Percentiles rank a stretch among this genome's conserved stretches.
Conservation (phyloP, 23 tunicate species). For the Clavelina lepadiformis region DNA sequence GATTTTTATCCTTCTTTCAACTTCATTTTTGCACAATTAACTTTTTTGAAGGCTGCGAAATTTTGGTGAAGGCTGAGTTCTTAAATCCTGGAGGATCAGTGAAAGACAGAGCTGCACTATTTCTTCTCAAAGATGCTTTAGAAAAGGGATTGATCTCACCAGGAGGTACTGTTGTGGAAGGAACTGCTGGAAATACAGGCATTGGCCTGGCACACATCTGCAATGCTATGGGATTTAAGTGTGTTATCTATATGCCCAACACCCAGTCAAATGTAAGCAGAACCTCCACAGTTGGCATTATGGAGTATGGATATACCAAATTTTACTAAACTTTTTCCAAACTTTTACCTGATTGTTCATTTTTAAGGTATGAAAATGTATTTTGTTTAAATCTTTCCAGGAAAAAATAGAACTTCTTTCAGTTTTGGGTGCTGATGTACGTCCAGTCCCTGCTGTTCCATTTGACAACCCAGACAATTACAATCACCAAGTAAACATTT, state of each 20-base stretch:
- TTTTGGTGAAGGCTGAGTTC: conserved; percentile 89
- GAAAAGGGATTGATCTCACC: conserved; percentile 51
- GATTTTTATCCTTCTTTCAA: no score
- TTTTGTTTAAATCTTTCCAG: conserved; percentile 24
- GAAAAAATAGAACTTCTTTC: conserved; percentile 78
- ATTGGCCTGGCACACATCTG: conserved; percentile 95
- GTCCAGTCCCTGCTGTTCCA: conserved; percentile 98
- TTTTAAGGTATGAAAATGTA: background rate
- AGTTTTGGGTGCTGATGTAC: conserved; percentile 91
- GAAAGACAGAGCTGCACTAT: conserved; percentile 90
- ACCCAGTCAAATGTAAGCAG: conserved; percentile 84
- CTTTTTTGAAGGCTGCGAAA: conserved; percentile 58
- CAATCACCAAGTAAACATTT: conserved; percentile 91
- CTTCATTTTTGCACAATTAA: background rate
- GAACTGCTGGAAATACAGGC: conserved; percentile 97
- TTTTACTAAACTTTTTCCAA: no score
- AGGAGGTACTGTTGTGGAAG: conserved; percentile 95
- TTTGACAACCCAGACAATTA: conserved; percentile 95
- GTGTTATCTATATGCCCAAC: conserved; percentile 92
- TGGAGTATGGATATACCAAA: no score
- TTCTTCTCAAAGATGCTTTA: conserved; percentile 81
- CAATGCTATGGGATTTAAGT: conserved; percentile 89
- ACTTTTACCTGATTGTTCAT: no score
- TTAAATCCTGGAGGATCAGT: conserved; percentile 96
- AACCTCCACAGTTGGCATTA: no score